Evolutionary conservation across 2,888 invertebrate species (phyloP), one percentile per base, ranked within the genome.

Genomic region (Stratiomys singularior): DNA sequence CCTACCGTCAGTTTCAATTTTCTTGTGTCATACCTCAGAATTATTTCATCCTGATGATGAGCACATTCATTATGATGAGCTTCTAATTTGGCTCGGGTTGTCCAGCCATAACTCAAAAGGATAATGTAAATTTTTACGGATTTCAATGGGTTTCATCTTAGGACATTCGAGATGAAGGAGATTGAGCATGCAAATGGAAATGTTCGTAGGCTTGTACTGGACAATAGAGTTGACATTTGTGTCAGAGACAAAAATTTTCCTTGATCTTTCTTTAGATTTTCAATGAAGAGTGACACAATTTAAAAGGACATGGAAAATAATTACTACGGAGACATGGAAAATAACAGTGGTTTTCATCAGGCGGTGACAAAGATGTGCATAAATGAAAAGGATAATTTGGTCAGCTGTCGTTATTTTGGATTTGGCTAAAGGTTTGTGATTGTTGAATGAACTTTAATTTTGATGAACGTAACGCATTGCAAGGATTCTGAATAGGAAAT

Each of bases 61-160:
- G 25, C n/a, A 71, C 71, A 47, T 52, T 71, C 71, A 47, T 71
- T 71, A 23, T 52, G 52, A 71, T 71, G 27, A n/a, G 71, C 25
- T n/a, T 52, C n/a, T 47, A 71, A 47, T 47, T 71, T n/a, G 71
- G 46, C 23, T 47, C 47, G 71, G 46, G 46, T 67, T 25, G 46
- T 28, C 37, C 25, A 23, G 46, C 46, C 23, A 47, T 27, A 3
- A 15, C 47, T 47, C 25, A 47, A 25, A 47, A 52, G 71, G 52
- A 71, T 47, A 71, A 71, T 71, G 71, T 47, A 71, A 71, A 71
- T 71, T 71, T 47, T 71, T 47, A 21, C 46, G 23, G 71, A 71
- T 71, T 52, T 71, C 23, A 47, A 47, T 72, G 27, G 71, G 25
- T 46, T 21, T 64, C 25, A 37, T 37, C 37, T 37, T 37, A 37